Base-by-base conservation (phyloP, 2,888 invertebrate species). In the Serripes groenlandicus region DNA sequence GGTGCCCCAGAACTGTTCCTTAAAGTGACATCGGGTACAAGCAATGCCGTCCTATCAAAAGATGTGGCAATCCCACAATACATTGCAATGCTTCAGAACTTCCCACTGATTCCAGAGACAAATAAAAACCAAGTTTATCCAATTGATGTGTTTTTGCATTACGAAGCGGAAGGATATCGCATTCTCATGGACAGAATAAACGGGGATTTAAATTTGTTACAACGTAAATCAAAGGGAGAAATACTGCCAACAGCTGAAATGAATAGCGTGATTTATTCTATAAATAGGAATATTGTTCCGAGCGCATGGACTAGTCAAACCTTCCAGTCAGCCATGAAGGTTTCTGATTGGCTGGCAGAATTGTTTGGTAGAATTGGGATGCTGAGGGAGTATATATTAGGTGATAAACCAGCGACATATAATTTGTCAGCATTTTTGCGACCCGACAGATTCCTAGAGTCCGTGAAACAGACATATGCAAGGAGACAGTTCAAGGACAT, bases 361-460 rank as follows among this genome's bases (percentile, higher is more conserved):
- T 62, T 93, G 66, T 86, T 88, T 5, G 71, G 73, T 1, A 87
- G 83, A 35, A 74, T 91, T 52, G 75, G 81, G 32, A 84, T 73
- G 52, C 80, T 93, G 11, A 82, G 85, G 30, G 77, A 87, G 0
- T 92, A 91, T 68, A 73, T 89, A 5, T 49, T 85, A 32, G 82
- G 89, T 34, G 78, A 83, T 21, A 75, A 70, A 26, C 89, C 90
- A 66, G 78, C 86, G 0, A 73, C 88, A 18, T 91, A 90, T 35
- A 89, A 91, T 77, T 78, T 93, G 52, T 88, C 89, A 3, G 91
- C 84, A 64, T 93, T 94, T 81, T 86, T 91, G 21, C 87, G 93
- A 15, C 93, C 93, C 5, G 93, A 93, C 75, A 84, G 91, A 30
- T 91, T 94, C 78, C 77, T 94, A 23, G 90, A 91, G 60, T 91